Evolutionary conservation across 2,888 invertebrate genomes (phyloP).

Genomic region (Agrotis ipsilon): DNA sequence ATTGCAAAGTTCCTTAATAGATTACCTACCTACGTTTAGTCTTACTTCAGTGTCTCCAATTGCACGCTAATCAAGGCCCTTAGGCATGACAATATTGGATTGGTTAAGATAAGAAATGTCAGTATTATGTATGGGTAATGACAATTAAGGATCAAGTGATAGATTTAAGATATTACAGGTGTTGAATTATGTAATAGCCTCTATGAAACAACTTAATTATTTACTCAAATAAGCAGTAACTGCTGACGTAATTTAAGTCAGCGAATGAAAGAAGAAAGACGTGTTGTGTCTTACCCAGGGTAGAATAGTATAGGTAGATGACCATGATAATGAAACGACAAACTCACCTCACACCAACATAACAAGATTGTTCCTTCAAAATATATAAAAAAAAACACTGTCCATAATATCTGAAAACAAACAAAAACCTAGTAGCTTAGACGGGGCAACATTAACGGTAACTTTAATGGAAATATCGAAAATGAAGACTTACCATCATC

Average conservation of each 20-base stretch:
- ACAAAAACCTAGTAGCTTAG: too few species aligned
- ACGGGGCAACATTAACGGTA: too few species aligned
- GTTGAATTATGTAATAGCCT: not conserved
- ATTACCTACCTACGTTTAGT: constrained; percentile 53
- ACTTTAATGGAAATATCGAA: too few species aligned
- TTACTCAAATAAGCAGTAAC: not conserved
- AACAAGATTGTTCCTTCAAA: too few species aligned
- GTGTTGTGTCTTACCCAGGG: too few species aligned
- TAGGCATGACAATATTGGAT: constrained; percentile 34
- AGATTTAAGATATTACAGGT: not conserved
- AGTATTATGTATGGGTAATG: constrained; percentile 30
- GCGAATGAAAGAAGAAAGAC: too few species aligned
- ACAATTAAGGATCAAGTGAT: constrained; percentile 23
- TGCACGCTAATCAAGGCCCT: constrained; percentile 39
- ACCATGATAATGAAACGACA: too few species aligned
- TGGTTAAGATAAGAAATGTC: constrained; percentile 12
- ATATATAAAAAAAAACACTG: too few species aligned
- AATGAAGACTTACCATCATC: too few species aligned
- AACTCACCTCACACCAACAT: too few species aligned
- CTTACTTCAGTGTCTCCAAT: constrained; percentile 43
- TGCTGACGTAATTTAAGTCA: not conserved
- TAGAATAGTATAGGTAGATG: too few species aligned
- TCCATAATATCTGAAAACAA: too few species aligned
- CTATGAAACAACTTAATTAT: not conserved
- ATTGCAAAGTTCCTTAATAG: constrained; percentile 51